Evolutionary conservation across 2,888 invertebrate species (phyloP).

Genomic region (Nomada ferruginata): DNA sequence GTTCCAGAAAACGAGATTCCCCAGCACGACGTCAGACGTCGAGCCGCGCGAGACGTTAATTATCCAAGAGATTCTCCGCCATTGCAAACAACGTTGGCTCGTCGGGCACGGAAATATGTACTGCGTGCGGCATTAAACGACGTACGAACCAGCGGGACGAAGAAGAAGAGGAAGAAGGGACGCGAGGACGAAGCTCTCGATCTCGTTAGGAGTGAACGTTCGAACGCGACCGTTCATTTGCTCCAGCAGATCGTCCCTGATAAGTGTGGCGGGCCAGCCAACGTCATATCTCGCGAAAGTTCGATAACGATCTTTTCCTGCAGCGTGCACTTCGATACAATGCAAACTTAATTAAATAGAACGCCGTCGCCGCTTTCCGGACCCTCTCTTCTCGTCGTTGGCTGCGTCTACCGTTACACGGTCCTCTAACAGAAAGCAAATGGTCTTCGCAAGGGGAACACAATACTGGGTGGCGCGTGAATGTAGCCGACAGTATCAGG

Average conservation of each 20-base stretch:
- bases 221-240: slow-evolving; percentile 75
- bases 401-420: slow-evolving; percentile 32
- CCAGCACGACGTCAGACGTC: slow-evolving; percentile 19
- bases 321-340: slow-evolving; percentile 72
- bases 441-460: slow-evolving; percentile 52
- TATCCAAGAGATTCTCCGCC: slow-evolving; percentile 30
- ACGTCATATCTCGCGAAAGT: slow-evolving; percentile 77
- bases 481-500: slow-evolving; percentile 40
- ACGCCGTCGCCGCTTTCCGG: slow-evolving; percentile 60
- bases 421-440: slow-evolving; percentile 58
- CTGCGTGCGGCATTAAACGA: background rate
- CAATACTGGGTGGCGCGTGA: slow-evolving; percentile 53
- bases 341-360: slow-evolving; percentile 81
- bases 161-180: slow-evolving; percentile 15
- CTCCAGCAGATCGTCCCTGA: slow-evolving; percentile 72
- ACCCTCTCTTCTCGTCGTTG: slow-evolving; percentile 2
- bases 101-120: background rate
- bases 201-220: slow-evolving; percentile 68
- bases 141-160: too few relatives aligned
- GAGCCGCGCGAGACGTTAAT: slow-evolving; percentile 41
- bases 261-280: slow-evolving; percentile 68
- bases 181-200: slow-evolving; percentile 53
- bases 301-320: slow-evolving; percentile 76
- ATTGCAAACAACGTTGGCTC: background rate
- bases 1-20: slow-evolving; percentile 47